A percentile compares a stretch with the other conserved stretches of the same genome.
Conservation (phyloP, 2,888 invertebrate species). For the Idaea straminata region DNA sequence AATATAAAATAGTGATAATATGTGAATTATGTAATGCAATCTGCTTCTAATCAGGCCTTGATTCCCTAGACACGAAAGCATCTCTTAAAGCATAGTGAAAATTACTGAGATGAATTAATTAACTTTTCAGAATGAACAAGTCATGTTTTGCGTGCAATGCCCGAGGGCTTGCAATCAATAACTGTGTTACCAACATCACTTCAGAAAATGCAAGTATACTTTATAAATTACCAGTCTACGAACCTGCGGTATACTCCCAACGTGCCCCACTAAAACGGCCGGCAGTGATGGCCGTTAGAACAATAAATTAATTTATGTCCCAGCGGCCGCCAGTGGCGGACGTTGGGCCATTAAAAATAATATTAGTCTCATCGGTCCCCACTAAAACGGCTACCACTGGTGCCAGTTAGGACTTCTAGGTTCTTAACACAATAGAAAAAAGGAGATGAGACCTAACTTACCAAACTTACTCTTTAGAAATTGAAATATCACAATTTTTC, state of each 20-base stretch:
- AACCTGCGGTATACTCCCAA: not conserved
- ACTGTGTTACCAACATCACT: conserved; percentile 44
- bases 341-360: no score
- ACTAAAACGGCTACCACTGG: no score
- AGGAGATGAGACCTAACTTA: no score
- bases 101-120: not conserved
- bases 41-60: not conserved
- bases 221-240: not conserved
- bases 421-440: no score
- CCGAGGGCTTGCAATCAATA: conserved; percentile 42
- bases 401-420: no score
- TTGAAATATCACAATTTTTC: no score
- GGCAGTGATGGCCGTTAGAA: no score
- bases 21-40: not conserved
- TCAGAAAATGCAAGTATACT: conserved; percentile 44
- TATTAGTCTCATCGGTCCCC: no score
- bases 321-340: no score
- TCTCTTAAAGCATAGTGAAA: not conserved
- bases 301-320: no score
- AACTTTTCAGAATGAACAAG: conserved; percentile 55
- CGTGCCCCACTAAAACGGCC: no score
- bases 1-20: not conserved
- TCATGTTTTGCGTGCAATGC: conserved; percentile 83
- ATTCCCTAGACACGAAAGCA: not conserved
- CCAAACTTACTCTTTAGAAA: no score